phyloP scores from a whole-genome alignment of 2,888 invertebrate genomes.

The Sepiola atlantica region DNA sequence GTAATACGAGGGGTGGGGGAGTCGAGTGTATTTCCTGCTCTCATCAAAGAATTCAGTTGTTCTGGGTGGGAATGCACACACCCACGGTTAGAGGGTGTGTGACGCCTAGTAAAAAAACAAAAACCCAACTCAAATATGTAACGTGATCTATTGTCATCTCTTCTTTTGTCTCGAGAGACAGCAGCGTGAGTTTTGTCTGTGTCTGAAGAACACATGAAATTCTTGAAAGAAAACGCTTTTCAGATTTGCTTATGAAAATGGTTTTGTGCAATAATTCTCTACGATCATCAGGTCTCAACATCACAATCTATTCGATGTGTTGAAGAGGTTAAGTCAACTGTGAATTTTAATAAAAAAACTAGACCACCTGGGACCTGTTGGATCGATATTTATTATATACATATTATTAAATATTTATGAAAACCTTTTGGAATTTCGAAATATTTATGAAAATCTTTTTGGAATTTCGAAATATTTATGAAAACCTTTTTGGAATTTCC shows the following conservation, averaged over 20 bases:
- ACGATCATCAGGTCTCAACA: not conserved
- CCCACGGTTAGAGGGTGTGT: not conserved
- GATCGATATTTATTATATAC: too few species aligned
- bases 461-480: too few species aligned
- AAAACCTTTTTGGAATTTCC: too few species aligned
- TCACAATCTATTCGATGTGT: not conserved
- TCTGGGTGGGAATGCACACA: not conserved
- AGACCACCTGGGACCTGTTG: too few species aligned
- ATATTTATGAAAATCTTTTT: too few species aligned
- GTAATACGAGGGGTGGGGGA: not conserved
- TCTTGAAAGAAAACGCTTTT: not conserved
- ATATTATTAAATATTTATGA: too few species aligned
- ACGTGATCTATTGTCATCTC: not conserved
- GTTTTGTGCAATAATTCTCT: not conserved
- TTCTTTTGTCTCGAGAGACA: constrained; percentile 1
- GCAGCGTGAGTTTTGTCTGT: not conserved
- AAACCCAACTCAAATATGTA: not conserved
- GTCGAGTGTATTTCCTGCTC: constrained; percentile 20
- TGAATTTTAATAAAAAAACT: not conserved
- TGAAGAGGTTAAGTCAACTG: not conserved
- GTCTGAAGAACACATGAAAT: not conserved
- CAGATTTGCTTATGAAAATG: not conserved
- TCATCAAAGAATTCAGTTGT: constrained; percentile 20
- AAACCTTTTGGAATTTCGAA: too few species aligned
- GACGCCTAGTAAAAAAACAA: not conserved